A percentile compares a stretch with the other conserved stretches of the same genome.
Conservation (phyloP, 1,140 invertebrate species). For the Procambarus virginalis region DNA sequence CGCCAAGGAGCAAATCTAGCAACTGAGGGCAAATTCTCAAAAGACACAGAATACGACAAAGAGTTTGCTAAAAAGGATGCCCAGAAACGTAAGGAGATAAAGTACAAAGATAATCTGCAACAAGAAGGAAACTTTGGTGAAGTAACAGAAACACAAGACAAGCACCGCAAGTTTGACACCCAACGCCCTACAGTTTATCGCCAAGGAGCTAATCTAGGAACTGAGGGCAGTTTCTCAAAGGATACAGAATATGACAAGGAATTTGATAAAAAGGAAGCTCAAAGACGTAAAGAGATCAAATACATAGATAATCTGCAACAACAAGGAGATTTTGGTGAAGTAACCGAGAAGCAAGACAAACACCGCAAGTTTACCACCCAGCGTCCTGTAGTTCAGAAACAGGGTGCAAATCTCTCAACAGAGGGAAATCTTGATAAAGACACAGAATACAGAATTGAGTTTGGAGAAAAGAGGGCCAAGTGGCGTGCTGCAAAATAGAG, state of each 20-base stretch:
- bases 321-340: slow-evolving; percentile 34
- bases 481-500: background rate
- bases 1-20: slow-evolving; percentile 13
- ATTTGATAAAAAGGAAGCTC: background rate
- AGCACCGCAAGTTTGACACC: slow-evolving; percentile 5
- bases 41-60: slow-evolving; percentile 11
- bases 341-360: slow-evolving; percentile 34
- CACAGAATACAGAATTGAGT: slow-evolving; percentile 31
- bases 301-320: slow-evolving; percentile 17
- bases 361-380: background rate
- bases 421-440: slow-evolving; percentile 27
- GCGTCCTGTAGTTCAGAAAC: slow-evolving; percentile 2
- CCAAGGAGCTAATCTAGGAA: slow-evolving; percentile 25
- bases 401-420: slow-evolving; percentile 14
- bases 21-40: slow-evolving; percentile 4
- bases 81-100: background rate
- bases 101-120: background rate
- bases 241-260: slow-evolving; percentile 32
- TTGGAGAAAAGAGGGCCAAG: background rate
- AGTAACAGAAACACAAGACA: slow-evolving; percentile 24
- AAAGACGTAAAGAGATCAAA: background rate
- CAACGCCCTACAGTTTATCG: background rate
- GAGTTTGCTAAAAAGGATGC: background rate
- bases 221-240: slow-evolving; percentile 13
- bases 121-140: slow-evolving; percentile 15